Conservation (phyloP, 2,888 invertebrate species). For the Macaria liturata region DNA sequence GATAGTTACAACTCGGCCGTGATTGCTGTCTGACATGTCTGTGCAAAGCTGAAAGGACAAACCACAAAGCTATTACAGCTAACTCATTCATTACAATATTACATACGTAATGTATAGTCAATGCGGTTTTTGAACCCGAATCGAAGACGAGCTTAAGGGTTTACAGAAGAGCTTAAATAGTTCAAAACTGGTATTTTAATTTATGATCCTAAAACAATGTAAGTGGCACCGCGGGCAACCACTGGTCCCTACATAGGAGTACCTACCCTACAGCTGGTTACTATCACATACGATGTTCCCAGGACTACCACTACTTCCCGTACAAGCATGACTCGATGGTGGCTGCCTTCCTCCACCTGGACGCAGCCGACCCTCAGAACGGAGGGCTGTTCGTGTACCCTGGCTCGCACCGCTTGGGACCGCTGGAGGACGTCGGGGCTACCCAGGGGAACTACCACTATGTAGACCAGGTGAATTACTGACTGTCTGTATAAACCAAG, state of each 20-base stretch:
- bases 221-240: not conserved
- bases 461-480: constrained; percentile 64
- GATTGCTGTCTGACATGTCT: no score
- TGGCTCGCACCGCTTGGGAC: constrained; percentile 83
- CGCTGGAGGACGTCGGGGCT: constrained; percentile 75
- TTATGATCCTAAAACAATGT: not conserved
- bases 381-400: constrained; percentile 84
- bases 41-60: no score
- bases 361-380: constrained; percentile 81
- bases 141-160: no score
- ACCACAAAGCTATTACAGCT: no score
- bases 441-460: constrained; percentile 72
- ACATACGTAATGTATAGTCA: no score
- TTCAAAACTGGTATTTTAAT: no score
- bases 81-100: no score
- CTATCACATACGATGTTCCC: constrained; percentile 11
- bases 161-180: no score
- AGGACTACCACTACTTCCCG: constrained; percentile 85
- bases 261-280: no score
- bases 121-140: no score
- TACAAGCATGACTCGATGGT: constrained; percentile 82
- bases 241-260: not conserved
- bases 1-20: no score
- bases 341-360: constrained; percentile 83
- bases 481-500: no score